Evolutionary conservation across 2,113 vertebrate species (phyloP).

Genomic region (Lagopus muta): DNA sequence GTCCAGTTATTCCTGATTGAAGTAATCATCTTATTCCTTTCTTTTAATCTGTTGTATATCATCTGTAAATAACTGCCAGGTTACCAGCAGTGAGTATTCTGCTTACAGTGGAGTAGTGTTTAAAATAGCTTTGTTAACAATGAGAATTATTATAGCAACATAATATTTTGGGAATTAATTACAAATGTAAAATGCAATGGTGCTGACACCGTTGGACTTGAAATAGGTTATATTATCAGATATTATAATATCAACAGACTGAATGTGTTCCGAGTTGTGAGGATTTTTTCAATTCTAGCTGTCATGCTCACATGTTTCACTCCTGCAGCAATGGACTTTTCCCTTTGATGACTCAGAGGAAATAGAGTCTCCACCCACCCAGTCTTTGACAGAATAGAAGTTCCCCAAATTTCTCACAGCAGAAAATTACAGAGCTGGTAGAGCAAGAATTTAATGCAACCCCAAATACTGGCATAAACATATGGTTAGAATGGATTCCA

Average conservation of each 20-base stretch:
- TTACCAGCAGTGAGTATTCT: not conserved
- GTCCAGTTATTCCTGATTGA: not conserved
- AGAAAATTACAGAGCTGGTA: not conserved
- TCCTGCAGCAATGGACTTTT: not conserved
- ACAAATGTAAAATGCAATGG: not conserved
- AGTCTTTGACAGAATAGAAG: not conserved
- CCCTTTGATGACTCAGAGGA: slow-evolving; percentile 1
- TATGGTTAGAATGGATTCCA: not conserved
- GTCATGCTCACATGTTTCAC: not conserved
- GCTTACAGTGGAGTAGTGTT: not conserved
- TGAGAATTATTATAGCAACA: not conserved
- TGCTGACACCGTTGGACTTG: not conserved
- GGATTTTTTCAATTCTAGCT: not conserved
- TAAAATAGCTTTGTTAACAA: not conserved
- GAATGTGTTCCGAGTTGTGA: not conserved
- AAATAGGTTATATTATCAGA: not conserved
- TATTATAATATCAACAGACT: not conserved
- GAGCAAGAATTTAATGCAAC: not conserved
- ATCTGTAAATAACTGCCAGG: not conserved
- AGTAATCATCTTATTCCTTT: not conserved
- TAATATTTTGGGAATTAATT: not conserved
- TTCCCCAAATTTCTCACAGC: not conserved
- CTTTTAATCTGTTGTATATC: not conserved
- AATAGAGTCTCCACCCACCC: not conserved
- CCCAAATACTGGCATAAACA: not conserved